These are phyloP conservation scores for Tenebrosternarchus preto DNA, from an alignment of 2,113 vertebrate genomes.

Conservation along the genomic window DNA sequence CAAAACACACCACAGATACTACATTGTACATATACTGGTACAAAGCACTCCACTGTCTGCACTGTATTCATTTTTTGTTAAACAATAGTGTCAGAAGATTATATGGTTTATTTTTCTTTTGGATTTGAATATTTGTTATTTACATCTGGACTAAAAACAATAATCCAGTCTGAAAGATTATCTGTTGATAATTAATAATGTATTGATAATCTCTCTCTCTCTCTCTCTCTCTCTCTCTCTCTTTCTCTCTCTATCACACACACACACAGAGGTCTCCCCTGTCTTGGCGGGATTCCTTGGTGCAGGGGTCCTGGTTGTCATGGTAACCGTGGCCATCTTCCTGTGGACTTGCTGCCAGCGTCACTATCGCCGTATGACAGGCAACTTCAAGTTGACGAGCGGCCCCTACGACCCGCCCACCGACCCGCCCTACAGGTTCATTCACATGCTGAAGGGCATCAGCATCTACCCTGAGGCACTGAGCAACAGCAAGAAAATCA, in stretches of 20 bases:
- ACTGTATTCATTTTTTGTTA: too few species aligned
- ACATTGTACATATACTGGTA: too few species aligned
- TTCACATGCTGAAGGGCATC: constrained; percentile 89
- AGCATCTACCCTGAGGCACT: constrained; percentile 86
- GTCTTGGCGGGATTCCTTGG: constrained; percentile 83
- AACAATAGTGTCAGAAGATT: too few species aligned
- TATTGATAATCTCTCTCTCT: not conserved
- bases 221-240: not conserved
- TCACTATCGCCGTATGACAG: constrained; percentile 80
- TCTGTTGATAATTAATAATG: not conserved
- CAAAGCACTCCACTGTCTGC: too few species aligned
- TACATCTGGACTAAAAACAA: too few species aligned
- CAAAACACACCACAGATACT: too few species aligned
- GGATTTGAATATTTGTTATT: too few species aligned
- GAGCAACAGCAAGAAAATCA: constrained; percentile 83
- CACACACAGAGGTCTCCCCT: constrained; percentile 80
- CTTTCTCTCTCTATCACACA: not conserved
- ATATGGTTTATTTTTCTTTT: too few species aligned
- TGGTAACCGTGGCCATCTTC: constrained; percentile 80
- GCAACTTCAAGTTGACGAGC: constrained; percentile 61
- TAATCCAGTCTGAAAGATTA: too few species aligned
- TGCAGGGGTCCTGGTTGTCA: constrained; percentile 82
- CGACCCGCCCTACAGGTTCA: constrained; percentile 83
- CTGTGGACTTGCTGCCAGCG: constrained; percentile 87
- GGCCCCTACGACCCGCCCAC: constrained; percentile 54